Evolutionary conservation across 2,888 invertebrate genomes (phyloP), one percentile per base, ranked within the genome.

Genomic region (Ganaspis brasiliensis): DNA sequence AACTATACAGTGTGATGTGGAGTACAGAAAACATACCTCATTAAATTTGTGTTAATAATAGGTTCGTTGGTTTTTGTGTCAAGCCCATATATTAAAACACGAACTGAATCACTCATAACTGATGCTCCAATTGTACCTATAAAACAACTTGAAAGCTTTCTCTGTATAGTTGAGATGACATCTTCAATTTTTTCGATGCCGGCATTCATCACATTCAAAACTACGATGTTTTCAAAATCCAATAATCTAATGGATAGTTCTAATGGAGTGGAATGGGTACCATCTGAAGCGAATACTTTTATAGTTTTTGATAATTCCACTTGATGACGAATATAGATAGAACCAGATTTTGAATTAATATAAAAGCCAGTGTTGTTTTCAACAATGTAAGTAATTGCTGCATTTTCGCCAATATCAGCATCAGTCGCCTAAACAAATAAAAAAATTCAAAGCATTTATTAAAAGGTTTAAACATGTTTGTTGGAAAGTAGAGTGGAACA

Each of bases 241-340:
- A 63, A 37, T 21, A 14, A 14, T 6, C 1, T 35, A 21, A 63
- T 12, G 10, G 21, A 37, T 21, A 63, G 4, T 4, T 63, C 10
- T 14, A 63, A 14, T 21, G 6, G 1, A 16, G 21, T 35, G 1
- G 19, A 0, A 12, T 21, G 12, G 6, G 2, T 0, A 63, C 63
- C 63, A 12, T 63, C 63, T 10, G 37, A 63, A 21, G 63, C 63
- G 12, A 63, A 12, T 12, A 37, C 63, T 63, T 37, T 63, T 19
- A 63, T 14, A 40, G 0, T 19, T 0, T 21, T 8, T 35, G 12
- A 5, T 3, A 40, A 8, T 21, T 6, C 10, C 12, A 19, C 19
- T 14, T 9, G 12, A 21, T 37, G 12, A 63, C 21, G 35, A 10
- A 40, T 8, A 19, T 63, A 63, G 35, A 63, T 37, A 63, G 37